Base-by-base conservation (phyloP, 2,113 vertebrate genomes). In the Clarias macrocephalus region DNA sequence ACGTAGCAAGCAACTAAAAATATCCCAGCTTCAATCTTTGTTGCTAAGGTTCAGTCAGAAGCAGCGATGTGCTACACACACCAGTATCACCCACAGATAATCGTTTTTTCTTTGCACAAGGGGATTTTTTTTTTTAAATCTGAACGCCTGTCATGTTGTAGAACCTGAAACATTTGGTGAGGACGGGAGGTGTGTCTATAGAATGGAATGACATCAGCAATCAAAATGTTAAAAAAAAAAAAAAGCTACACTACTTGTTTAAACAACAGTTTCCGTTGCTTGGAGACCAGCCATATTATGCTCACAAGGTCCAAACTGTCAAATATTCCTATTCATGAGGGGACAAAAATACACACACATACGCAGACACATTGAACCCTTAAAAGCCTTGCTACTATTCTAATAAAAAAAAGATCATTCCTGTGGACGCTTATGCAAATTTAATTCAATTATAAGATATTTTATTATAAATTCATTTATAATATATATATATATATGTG, bases 1-100 rank as follows among this genome's bases (percentile, higher is more conserved):
- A 92, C 88, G 91, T 91, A 91, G 93, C 90, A 91, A 88, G 84
- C 91, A 89, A 93, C 95, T 95, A 95, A 93, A 95, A 95, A 96
- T 96, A 96, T 93, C 93, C 89, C 89, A 80, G 90, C 91, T 91
- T 92, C 91, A 94, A 92, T 94, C 89, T 90, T 93, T 95, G 95
- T 95, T 95, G 95, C 95, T 95, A 95, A 94, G 95, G 94, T 93
- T 94, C 89, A 91, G 90, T 93, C 91, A 93, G 92, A 90, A 93
- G 90, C 91, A 81, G 88, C 82, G 19, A 57, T 90, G 82, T 85
- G 91, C 86, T 86, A 89, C 88, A 90, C 86, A 85, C 89, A 37
- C 87, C 89, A 73, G 2, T n/a, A 90, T 80, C 77, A 85, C 89
- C 76, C 75, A 30, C 33, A 28, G 77, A 88, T 59, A 12, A 83